Evolutionary conservation across 1,140 invertebrate genomes (phyloP), one percentile per base, ranked within the genome.

Genomic region (Drosophila bocqueti): DNA sequence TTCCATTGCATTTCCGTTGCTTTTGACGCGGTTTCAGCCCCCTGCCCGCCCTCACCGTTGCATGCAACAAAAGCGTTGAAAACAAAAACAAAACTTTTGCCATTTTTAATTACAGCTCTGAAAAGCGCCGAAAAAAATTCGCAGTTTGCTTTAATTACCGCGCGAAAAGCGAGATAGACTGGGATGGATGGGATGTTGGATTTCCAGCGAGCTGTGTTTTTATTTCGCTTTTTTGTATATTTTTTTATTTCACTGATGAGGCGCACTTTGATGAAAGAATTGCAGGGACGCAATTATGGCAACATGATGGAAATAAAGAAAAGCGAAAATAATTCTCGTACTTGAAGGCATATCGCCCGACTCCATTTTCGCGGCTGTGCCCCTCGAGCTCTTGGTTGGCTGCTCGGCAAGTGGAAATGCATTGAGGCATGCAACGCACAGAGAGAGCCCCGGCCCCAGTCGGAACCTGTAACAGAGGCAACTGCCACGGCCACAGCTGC

Each of bases 231-330:
- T 77, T 46, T 15, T n/a, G 0, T 13, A 36, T 13, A 26, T 7
- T 7, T 49, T 29, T 45, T 67, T 60, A 31, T 50, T 54, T 55
- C 69, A 76, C 83, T 87, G 84, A 87, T 87, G 84, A 87, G 84
- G 81, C 84, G 84, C 84, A 89, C 81, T 87, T 89, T 76, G 84
- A 87, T 89, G 85, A 89, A 87, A 89, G 84, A 87, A 87, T 84
- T 89, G 77, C 84, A 81, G 52, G 67, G 60, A 63, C 76, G 84
- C 84, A 89, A 89, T 89, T 89, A 89, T 89, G 85, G 77, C 85
- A 89, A 79, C 84, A 89, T 89, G 81, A 90, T 84, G 85, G 46
- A 89, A 89, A 89, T 81, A 89, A 89, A 89, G 81, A 89, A 89
- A 89, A 78, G 84, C 65, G 79, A 81, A 84, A 89, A 87, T 81